These are phyloP conservation scores for Pristionchus japonicus DNA, from an alignment of 2,888 invertebrate genomes.

Conservation along the genomic window DNA sequence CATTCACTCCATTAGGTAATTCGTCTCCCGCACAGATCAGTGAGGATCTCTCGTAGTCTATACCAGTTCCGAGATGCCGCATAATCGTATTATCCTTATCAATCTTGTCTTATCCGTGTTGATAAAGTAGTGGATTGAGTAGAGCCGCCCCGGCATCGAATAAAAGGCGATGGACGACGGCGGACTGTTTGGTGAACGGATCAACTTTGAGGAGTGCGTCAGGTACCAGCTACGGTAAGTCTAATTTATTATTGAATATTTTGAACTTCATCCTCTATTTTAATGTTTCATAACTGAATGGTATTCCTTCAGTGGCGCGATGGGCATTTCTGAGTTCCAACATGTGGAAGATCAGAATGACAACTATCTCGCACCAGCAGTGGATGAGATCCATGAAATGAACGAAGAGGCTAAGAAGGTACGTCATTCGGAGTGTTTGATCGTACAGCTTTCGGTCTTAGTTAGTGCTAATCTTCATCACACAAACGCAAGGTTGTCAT, in stretches of 20 bases:
- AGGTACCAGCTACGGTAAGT: neutral
- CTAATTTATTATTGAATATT: neutral
- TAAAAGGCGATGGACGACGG: neutral
- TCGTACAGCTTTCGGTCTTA: too few relatives aligned
- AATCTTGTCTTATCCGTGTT: conserved; percentile 1
- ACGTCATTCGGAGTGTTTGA: too few relatives aligned
- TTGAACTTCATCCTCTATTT: too few relatives aligned
- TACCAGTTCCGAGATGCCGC: neutral
- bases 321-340: neutral
- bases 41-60: neutral
- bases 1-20: neutral
- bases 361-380: neutral
- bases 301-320: neutral
- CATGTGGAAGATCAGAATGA: conserved; percentile 30
- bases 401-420: conserved; percentile 41
- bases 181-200: neutral
- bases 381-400: conserved; percentile 21
- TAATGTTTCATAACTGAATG: neutral
- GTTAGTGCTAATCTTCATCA: neutral
- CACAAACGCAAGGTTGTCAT: neutral
- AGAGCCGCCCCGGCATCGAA: neutral
- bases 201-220: neutral
- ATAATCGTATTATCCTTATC: neutral
- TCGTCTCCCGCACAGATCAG: neutral
- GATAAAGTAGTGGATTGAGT: neutral